Base-by-base conservation (phyloP, 2,797 vertebrate species). In the Falco concolor region DNA sequence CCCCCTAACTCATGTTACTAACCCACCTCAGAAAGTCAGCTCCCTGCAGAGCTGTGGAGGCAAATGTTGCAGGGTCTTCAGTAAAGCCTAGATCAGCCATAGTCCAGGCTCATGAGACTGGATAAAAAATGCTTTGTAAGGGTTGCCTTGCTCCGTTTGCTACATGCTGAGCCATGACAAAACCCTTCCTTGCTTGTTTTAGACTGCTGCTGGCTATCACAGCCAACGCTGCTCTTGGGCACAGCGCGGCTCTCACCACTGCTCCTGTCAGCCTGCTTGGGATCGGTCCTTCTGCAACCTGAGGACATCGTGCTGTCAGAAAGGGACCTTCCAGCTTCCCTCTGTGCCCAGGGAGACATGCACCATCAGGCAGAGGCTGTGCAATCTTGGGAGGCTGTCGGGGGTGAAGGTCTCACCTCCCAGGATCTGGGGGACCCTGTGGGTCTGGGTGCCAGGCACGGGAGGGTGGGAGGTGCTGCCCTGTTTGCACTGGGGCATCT, bases 201-300 rank as follows among this genome's bases (percentile, higher is more conserved):
- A 61, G 45, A 40, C n/a, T 3, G 3, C 56, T 79, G 44, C 42
- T 73, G 64, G 16, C 45, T 84, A 27, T 59, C 63, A 34, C 40
- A 63, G 77, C 59, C n/a, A 84, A 14, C 22, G 8, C 13, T 40
- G 1, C 56, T 87, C 27, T 5, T 9, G 8, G 45, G 61, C 45
- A 32, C 49, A 52, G 54, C 1, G 0, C 2, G 1, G n/a, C 13
- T 81, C 50, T 50, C 57, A n/a, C 13, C 28, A 4, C 79, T 13
- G 49, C 24, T 84, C 38, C 70, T 24, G 12, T 50, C 67, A 52
- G 20, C 34, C 45, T 59, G 4, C 40, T 28, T 30, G 60, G 22
- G 42, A 34, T 45, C 16, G 4, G 32, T n/a, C 21, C 47, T 74
- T 83, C 57, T 21, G 27, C 80, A 92, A 9, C 52, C 40, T 27